Base-by-base conservation (phyloP, 2,797 vertebrate species). In the Sebastiscus albofasciatus region DNA sequence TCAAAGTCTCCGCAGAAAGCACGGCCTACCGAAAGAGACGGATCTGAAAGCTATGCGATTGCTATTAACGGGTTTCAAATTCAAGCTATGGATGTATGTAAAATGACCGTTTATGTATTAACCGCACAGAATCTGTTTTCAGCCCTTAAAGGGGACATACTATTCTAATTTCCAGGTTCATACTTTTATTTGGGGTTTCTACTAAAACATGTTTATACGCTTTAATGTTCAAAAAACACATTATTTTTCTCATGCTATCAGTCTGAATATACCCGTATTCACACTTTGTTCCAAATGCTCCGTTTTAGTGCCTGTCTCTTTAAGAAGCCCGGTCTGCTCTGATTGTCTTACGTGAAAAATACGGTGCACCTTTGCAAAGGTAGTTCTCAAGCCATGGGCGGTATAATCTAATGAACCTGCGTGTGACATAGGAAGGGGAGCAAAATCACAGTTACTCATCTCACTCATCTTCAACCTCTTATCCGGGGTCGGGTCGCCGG, bases 1-100 rank as follows among this genome's bases (percentile, higher is more conserved):
- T 84, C 86, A 34, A 71, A 81, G 83, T 85, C 75, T 73, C 72
- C 24, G 6, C 83, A 86, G 79, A 90, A 85, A 91, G 54, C 62
- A 62, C 56, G 33, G 16, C 73, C 77, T 66, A 69, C 78, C 49
- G 74, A 39, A 76, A 70, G 67, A 87, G 36, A 75, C 68, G 16
- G 61, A 75, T 65, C 36, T 60, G 69, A 75, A 75, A 49, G 56
- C 27, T 33, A 5, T 67, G 71, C 4, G 11, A 61, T 70, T 39
- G 65, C 46, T 64, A 58, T 72, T 56, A 67, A 39, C 33, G 2
- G 3, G 5, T 71, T 88, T 74, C 22, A 72, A 71, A 81, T 39
- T 67, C 36, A 59, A 79, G 69, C 34, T 7, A 26, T 8, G 60
- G 13, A 65, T 5, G 16, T 55, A 14, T 62, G 20, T 54, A 73